Evolutionary conservation across 2,113 vertebrate species (phyloP).

Genomic region (Elaphurus davidianus): DNA sequence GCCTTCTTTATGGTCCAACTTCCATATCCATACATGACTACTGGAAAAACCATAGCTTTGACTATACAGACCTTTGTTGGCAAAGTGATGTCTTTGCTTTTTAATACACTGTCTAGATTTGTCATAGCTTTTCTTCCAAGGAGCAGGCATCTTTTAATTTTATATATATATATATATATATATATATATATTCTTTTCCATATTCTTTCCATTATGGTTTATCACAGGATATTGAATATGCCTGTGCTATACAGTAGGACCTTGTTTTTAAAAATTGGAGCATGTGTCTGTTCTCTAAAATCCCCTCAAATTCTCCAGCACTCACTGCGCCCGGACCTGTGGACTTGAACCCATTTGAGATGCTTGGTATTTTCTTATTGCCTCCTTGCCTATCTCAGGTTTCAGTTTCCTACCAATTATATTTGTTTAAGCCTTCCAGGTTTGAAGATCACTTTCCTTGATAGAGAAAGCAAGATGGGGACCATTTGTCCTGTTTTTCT

Average conservation of each 20-base stretch:
- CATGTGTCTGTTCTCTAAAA: neutral
- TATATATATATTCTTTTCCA: neutral
- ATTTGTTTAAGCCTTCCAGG: constrained; percentile 7
- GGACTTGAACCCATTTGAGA: neutral
- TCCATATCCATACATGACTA: neutral
- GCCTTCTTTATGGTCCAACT: neutral
- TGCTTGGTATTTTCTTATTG: neutral
- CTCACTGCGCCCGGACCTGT: neutral
- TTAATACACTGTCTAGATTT: neutral
- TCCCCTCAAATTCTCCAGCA: neutral
- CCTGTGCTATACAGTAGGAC: neutral
- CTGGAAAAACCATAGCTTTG: neutral
- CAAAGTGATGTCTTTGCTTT: neutral
- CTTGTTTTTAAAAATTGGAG: neutral
- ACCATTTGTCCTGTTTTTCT: neutral
- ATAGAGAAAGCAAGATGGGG: neutral
- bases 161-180: neutral
- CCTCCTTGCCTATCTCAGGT: neutral
- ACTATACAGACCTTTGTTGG: neutral
- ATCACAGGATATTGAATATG: neutral
- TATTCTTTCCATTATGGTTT: neutral
- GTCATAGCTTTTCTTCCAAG: neutral
- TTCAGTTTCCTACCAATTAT: neutral
- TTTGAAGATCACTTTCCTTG: neutral
- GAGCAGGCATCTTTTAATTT: neutral